Evolutionary conservation across 2,888 invertebrate genomes (phyloP), one percentile per base, ranked within the genome.

Genomic region (Zygaena filipendulae): DNA sequence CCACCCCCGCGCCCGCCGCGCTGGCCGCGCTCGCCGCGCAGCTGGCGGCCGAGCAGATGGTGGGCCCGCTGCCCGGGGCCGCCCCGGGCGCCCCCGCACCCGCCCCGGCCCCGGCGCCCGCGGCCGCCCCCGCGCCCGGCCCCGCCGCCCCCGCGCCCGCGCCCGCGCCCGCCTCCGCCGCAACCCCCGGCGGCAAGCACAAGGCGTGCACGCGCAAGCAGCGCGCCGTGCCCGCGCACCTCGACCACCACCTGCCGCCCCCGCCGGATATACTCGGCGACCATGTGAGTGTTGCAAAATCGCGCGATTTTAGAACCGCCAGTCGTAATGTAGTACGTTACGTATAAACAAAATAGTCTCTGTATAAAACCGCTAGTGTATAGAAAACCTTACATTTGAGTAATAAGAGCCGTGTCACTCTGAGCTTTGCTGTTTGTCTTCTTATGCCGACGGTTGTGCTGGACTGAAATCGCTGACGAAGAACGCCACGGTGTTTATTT

Each of bases 201-300:
- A 49, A 63, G 68, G 55, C 71, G 70, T 61, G 72, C 82, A 60
- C 58, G 79, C 51, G 45, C 70, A 43, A 72, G 79, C 47, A 80
- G 77, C 47, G 69, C 69, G 43, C 67, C 38, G 64, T 66, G 40
- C 64, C 70, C 33, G 58, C 66, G 5, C 64, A 64, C 52, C 57
- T 68, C 47, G 75, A 77, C 68, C 68, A 79, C 59, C 69, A 79
- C 61, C 63, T 74, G 49, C 77, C 74, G 49, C 75, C 74, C 50
- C 77, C 71, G 67, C 72, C 69, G 2, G 77, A 77, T 48, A 70
- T 74, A 41, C 58, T 63, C 20, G 68, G 69, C 49, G 64, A 75
- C 30, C 62, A 59, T 49, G 74, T 69, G 53, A 38, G 57, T 58
- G 33, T 3, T 12, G n/a, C n/a, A n/a, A n/a, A n/a, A n/a, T n/a